Percentiles rank a stretch among this genome's conserved stretches.
phyloP scores from a whole-genome alignment of 2,797 vertebrate species.

The Poecilia gillii region DNA sequence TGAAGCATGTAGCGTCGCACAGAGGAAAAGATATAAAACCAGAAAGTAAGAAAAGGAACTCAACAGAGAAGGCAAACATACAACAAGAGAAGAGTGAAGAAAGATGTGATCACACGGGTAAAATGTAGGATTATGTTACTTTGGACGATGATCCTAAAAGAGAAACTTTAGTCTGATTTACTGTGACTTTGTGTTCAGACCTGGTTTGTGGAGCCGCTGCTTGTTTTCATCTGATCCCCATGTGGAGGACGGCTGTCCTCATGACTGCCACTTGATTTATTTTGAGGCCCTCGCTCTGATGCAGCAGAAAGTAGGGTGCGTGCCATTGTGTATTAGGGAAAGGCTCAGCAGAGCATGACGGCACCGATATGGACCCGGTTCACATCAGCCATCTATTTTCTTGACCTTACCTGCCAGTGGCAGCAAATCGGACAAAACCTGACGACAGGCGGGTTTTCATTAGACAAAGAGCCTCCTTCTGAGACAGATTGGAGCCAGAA shows the following conservation, averaged over 20 bases:
- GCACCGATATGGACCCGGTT: constrained; percentile 24
- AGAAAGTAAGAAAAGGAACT: not conserved
- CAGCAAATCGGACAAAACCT: constrained; percentile 14
- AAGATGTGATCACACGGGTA: not conserved
- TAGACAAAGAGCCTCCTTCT: constrained; percentile 22
- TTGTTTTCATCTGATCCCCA: constrained; percentile 32
- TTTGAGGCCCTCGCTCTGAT: constrained; percentile 59
- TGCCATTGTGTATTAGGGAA: constrained; percentile 28
- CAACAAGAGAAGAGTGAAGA: not conserved
- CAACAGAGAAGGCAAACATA: not conserved
- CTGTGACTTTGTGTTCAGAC: not conserved
- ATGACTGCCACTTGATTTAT: constrained; percentile 60
- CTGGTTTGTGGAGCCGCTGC: constrained; percentile 6
- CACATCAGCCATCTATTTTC: constrained; percentile 21
- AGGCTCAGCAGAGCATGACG: constrained; percentile 28
- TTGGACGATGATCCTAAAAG: not conserved
- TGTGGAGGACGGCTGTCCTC: constrained; percentile 31
- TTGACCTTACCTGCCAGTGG: constrained; percentile 34
- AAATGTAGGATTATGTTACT: not conserved
- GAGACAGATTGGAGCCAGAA: constrained; percentile 27
- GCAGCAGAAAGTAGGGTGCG: constrained; percentile 33
- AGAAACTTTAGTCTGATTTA: not conserved
- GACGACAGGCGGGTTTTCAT: constrained; percentile 26
- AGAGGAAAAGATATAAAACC: not conserved
- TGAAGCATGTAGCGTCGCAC: not conserved